Base-by-base conservation (phyloP, 2,797 vertebrate genomes). In the Ptychobarbus kaznakovi region DNA sequence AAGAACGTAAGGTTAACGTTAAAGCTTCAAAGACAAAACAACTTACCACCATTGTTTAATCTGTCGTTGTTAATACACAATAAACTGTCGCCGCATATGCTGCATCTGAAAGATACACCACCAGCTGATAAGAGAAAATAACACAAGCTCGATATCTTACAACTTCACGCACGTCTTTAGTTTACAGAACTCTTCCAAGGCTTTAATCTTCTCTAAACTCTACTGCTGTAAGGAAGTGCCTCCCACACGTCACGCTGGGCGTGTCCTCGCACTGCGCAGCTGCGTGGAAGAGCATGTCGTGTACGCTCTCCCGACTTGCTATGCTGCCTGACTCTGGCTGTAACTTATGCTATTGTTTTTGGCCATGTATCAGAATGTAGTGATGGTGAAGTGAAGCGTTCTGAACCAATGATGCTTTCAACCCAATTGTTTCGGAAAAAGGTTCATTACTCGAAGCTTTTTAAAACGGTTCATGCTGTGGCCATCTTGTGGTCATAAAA, bases 1-100 rank as follows among this genome's bases (percentile, higher is more conserved):
- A 56, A 76, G 10, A 32, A 56, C 32, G 6, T 16, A n/a, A 20
- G 3, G 32, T 32, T 32, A 32, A 32, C 32, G 32, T 32, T 3
- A 32, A 3, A 40, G 22, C 22, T 61, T 69, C 5, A 73, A 20
- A 73, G 15, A 53, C 49, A 32, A 38, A 63, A 13, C 13, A 20
- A 72, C 83, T 72, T 80, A 85, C 83, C 83, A 85, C 83, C 83
- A 85, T 85, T 12, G 40, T 73, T 51, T 12, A 15, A 25, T 80
- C 46, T 40, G 28, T 46, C 22, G 51, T 38, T 56, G 65, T 80
- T 40, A 56, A 42, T 69, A 56, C 66, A 75, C 25, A 56, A 76
- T 42, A 46, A 58, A 83, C 38, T 13, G 32, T 76, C n/a, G 44
- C 61, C 69, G 46, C 75, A 35, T 25, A 46, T 13, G 75, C 63